Conservation (phyloP, 2,888 invertebrate genomes). For the Tachystola acroxantha region DNA sequence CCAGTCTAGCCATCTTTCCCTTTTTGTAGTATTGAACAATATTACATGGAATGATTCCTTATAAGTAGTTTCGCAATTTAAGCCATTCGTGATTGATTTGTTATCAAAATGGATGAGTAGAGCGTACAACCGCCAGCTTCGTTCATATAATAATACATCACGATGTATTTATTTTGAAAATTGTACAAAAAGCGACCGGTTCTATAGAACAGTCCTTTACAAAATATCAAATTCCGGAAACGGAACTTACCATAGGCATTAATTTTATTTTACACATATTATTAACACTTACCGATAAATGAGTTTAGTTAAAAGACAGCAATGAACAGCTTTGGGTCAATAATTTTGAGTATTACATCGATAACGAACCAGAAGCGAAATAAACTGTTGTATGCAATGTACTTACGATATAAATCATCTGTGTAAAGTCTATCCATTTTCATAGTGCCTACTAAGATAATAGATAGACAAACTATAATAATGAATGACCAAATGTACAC, state of each 20-base stretch:
- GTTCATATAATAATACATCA: neutral
- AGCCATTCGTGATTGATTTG: slow-evolving; percentile 39
- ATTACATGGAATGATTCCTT: slow-evolving; percentile 52
- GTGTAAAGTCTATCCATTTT: too few species aligned
- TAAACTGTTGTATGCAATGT: neutral
- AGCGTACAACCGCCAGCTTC: slow-evolving; percentile 39
- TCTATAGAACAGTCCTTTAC: neutral
- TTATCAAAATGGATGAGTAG: slow-evolving; percentile 34
- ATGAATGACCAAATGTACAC: slow-evolving; percentile 10
- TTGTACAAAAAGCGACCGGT: neutral
- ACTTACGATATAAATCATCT: too few species aligned
- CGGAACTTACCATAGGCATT: neutral
- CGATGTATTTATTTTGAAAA: neutral
- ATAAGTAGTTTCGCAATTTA: slow-evolving; percentile 26
- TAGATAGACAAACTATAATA: too few species aligned
- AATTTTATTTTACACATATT: neutral
- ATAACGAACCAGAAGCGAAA: too few species aligned
- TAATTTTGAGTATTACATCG: neutral
- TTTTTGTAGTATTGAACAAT: slow-evolving; percentile 12
- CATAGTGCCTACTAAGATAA: too few species aligned
- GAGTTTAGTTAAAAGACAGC: neutral
- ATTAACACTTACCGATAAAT: neutral
- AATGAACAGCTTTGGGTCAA: neutral
- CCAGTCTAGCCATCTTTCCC: slow-evolving; percentile 30
- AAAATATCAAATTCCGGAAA: neutral